These are phyloP conservation scores for Alaudala cheleensis DNA, from an alignment of 2,113 vertebrate genomes.

Conservation along the genomic window DNA sequence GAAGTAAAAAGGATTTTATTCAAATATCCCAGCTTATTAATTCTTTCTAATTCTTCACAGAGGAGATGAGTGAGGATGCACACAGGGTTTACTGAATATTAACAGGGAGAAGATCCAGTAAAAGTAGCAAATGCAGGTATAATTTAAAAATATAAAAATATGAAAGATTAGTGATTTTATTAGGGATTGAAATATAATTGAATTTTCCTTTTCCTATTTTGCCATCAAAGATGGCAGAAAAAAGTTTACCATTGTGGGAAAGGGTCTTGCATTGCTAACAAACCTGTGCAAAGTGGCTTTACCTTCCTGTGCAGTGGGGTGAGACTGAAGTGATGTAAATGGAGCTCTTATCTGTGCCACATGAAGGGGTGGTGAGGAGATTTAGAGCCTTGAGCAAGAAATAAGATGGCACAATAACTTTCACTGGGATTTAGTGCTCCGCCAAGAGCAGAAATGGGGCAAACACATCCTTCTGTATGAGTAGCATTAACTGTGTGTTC, in stretches of 20 bases:
- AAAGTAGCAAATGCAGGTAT: not conserved
- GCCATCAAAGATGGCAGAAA: constrained; percentile 23
- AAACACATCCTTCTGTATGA: not conserved
- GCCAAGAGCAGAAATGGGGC: not conserved
- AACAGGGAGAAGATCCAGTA: not conserved
- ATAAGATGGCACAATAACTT: constrained; percentile 8
- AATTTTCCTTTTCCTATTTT: constrained; percentile 37
- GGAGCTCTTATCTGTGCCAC: constrained; percentile 34
- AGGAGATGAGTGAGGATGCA: constrained; percentile 17
- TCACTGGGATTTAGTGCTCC: not conserved
- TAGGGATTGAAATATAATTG: constrained; percentile 33
- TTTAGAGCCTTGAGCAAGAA: constrained; percentile 10
- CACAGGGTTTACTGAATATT: constrained; percentile 24
- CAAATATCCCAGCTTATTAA: constrained; percentile 49
- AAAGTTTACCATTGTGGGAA: constrained; percentile 27
- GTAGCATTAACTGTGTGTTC: not conserved
- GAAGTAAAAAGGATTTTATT: constrained; percentile 58
- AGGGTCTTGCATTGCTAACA: constrained; percentile 42
- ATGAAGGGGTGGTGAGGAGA: not conserved
- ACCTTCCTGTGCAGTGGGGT: constrained; percentile 8
- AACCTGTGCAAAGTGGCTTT: constrained; percentile 3
- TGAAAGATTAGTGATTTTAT: constrained; percentile 50
- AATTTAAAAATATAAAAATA: constrained; percentile 36
- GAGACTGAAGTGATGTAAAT: constrained; percentile 51
- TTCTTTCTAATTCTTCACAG: constrained; percentile 61